Evolutionary conservation across 1,140 invertebrate genomes (phyloP), one percentile per base, ranked within the genome.

Genomic region (Asobara japonica): DNA sequence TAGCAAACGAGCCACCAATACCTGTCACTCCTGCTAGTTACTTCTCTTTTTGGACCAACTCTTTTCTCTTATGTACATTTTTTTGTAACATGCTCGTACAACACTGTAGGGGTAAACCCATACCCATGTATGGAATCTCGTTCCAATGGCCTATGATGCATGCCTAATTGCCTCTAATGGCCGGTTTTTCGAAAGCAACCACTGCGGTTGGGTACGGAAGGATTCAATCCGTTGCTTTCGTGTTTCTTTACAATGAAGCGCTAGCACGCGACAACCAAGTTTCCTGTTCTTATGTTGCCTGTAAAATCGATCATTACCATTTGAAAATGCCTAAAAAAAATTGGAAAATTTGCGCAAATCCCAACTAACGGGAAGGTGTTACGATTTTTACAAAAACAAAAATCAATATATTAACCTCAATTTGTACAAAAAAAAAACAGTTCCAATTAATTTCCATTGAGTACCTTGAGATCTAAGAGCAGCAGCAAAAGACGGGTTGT

Each of bases 101-200:
- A 30, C 11, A 62, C 13, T 10, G 29, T 30, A 29, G 31, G 29
- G 10, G 64, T 77, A 75, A 74, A 77, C 61, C 69, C 71, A 69
- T 73, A 65, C 8, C 73, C 79, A 77, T 79, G 73, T 79, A 77
- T 64, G 73, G 75, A 51, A 69, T 77, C 60, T 75, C 36, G 68
- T 69, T 75, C 65, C 61, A 62, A 70, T 72, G 4, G 48, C 73
- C 77, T 78, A 80, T 80, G 78, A 79, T 76, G 80, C 80, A 79
- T 82, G 74, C 69, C 80, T 81, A 82, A 80, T 80, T 74, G 76
- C 68, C 62, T 45, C 71, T 79, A 80, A 82, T 82, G 72, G 61
- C 65, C 69, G 70, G 64, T 80, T 82, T n/a, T 80, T 80, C 71
- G 74, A 82, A 80, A 80, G 74, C 60, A 31, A 71, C 66, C 11